These are phyloP conservation scores for Butorides virescens DNA, from an alignment of 2,113 vertebrate species.

Conservation along the genomic window DNA sequence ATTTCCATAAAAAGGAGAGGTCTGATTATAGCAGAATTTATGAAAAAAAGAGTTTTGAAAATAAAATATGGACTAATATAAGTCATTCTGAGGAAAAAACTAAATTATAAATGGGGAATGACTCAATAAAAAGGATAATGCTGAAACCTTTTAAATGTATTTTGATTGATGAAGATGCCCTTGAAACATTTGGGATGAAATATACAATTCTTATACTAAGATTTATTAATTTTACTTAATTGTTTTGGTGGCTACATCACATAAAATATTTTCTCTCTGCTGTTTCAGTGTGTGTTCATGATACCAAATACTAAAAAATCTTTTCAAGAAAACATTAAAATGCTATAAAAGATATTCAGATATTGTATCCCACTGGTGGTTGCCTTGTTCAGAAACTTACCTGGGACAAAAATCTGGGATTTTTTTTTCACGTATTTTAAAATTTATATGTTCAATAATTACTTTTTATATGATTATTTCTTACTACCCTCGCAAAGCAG, in stretches of 20 bases:
- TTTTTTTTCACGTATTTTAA: background rate
- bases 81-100: background rate
- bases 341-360: background rate
- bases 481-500: background rate
- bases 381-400: background rate
- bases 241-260: background rate
- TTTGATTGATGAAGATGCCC: background rate
- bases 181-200: background rate
- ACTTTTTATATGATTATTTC: background rate
- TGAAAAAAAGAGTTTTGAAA: background rate
- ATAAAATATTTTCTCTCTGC: background rate
- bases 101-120: background rate
- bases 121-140: background rate
- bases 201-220: background rate
- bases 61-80: background rate
- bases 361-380: background rate
- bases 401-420: background rate
- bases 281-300: background rate
- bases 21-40: background rate
- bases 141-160: background rate
- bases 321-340: background rate
- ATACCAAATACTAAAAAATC: background rate
- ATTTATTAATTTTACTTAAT: background rate
- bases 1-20: background rate
- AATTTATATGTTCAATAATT: background rate